Evolutionary conservation across 1,140 invertebrate genomes (phyloP), one percentile per base, ranked within the genome.

Genomic region (Cotesia chilonis): DNA sequence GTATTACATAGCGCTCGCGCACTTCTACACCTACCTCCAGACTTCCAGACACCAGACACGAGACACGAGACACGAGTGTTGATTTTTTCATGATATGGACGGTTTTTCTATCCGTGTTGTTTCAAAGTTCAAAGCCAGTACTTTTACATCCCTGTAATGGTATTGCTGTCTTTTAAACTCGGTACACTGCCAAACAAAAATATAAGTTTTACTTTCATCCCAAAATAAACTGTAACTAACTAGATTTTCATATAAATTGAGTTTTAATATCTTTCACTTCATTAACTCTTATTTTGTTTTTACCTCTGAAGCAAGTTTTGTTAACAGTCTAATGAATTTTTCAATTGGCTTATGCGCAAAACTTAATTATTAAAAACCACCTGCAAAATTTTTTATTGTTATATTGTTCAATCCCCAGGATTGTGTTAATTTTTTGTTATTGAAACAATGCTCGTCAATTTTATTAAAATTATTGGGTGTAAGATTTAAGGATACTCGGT

Each of bases 211-310:
- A 28, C 28, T 28, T 28, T 28, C 57, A 59, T 14, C 9, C 57
- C 9, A 28, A 59, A 35, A 20, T 47, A 47, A 9, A 6, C 41
- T 47, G 57, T 20, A 59, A 59, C 7, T 6, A 59, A 59, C 57
- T 59, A 17, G 36, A 55, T 36, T 68, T 68, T 68, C 66, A 68
- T 68, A 68, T 54, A 68, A 68, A 68, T 68, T n/a, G 66, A 68
- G 38, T 68, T 69, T 69, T 69, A 60, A 69, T 69, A 60, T 41
- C 59, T 59, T 10, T 9, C 14, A 59, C 9, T 20, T 59, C 20
- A 20, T 59, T 55, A 47, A 47, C 1, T 52, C 2, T 14, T n/a
- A 5, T 3, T 5, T n/a, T 14, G 12, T 55, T 20, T 20, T 4
- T 59, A 59, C 1, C n/a, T 28, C 7, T 6, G 9, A 28, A 35